phyloP scores from a whole-genome alignment of 1,140 invertebrate genomes.

The Ectropis grisescens region DNA sequence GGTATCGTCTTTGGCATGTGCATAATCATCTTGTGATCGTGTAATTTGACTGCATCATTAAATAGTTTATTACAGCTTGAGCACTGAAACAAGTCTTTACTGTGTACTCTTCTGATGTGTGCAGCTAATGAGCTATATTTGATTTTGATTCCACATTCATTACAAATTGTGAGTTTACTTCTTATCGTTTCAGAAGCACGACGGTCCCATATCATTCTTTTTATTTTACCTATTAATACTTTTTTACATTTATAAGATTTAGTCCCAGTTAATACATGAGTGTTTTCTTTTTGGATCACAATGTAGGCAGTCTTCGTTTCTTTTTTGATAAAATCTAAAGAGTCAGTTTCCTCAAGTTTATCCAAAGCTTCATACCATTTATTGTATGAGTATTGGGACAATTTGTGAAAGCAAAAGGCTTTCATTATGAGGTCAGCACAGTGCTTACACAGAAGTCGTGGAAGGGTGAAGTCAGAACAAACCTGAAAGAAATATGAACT shows the following conservation, averaged over 20 bases:
- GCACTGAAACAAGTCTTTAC: neutral
- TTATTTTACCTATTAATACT: conserved; percentile 11
- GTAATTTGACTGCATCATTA: neutral
- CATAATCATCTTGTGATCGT: neutral
- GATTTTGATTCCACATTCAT: too few species aligned
- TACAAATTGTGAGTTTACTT: too few species aligned
- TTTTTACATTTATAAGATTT: conserved; percentile 28
- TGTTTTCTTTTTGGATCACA: conserved; percentile 27
- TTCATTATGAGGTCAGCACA: conserved; percentile 31
- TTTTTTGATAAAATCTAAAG: conserved; percentile 13
- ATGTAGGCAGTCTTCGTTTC: conserved; percentile 25
- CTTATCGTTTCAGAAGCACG: conserved; percentile 24
- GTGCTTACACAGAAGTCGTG: conserved; percentile 29
- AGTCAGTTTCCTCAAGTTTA: conserved; percentile 10
- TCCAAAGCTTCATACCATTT: conserved; percentile 26
- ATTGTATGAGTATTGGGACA: conserved; percentile 25
- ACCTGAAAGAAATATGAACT: conserved; percentile 22
- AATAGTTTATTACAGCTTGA: neutral
- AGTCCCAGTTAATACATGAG: too few species aligned
- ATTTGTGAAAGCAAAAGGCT: conserved; percentile 33
- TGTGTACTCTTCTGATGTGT: conserved; percentile 1
- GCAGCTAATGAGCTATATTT: conserved; percentile 17
- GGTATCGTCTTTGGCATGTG: neutral
- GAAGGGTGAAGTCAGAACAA: conserved; percentile 19
- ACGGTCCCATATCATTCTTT: too few species aligned